phyloP scores from a whole-genome alignment of 2,113 vertebrate genomes.

The Felis catus region DNA sequence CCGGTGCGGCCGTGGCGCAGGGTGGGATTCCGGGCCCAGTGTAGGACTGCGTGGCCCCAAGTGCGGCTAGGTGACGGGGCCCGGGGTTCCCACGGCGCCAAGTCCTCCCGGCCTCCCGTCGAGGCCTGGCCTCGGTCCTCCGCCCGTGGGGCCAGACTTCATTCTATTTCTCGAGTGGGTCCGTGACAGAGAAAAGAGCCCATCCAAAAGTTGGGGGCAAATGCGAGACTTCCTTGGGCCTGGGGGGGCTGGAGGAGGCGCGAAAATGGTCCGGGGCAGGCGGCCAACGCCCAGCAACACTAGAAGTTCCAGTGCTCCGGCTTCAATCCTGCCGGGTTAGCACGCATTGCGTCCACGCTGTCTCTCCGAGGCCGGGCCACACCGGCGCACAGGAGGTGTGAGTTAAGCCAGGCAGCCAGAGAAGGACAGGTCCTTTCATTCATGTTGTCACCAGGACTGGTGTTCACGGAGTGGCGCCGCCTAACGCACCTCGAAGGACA shows the following conservation, averaged over 20 bases:
- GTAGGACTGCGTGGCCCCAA: accelerated
- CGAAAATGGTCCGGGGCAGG: accelerated
- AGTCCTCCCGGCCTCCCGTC: accelerated
- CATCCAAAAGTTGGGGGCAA: not conserved
- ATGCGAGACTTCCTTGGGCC: not conserved
- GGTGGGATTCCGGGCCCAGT: not conserved
- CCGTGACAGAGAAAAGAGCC: not conserved
- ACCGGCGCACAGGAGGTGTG: accelerated
- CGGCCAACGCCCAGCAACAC: accelerated
- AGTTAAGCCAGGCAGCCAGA: not conserved
- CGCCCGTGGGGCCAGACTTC: not conserved
- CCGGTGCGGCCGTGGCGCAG: not conserved
- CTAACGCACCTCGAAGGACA: accelerated
- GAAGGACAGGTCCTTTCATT: not conserved
- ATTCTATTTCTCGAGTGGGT: accelerated
- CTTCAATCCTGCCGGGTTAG: not conserved
- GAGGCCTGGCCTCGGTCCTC: not conserved
- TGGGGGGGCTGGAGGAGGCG: no score
- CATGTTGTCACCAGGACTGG: not conserved
- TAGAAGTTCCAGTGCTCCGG: accelerated
- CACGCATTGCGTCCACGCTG: not conserved
- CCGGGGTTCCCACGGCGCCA: accelerated
- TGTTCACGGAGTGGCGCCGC: not conserved
- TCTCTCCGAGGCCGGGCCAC: accelerated
- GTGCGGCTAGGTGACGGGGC: not conserved